Evolutionary conservation across 2,888 invertebrate genomes (phyloP).

Genomic region (Colletes collaris): DNA sequence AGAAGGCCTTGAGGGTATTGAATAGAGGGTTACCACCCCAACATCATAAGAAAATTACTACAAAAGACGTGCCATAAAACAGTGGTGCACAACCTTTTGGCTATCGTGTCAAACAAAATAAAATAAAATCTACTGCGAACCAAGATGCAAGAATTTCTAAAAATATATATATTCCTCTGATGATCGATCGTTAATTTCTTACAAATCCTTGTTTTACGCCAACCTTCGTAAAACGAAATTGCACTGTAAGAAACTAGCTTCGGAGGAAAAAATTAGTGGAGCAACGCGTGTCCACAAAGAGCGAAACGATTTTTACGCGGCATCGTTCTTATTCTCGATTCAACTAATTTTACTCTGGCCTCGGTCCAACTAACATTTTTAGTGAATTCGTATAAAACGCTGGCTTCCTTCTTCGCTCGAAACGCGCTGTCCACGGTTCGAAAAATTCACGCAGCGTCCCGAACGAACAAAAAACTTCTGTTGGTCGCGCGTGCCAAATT

Average conservation of each 20-base stretch:
- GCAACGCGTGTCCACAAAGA: not conserved
- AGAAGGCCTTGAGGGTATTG: too few relatives aligned
- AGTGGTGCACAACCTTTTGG: too few relatives aligned
- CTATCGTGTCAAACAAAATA: too few relatives aligned
- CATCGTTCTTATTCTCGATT: conserved; percentile 30
- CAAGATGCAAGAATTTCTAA: too few relatives aligned
- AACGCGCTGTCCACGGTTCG: not conserved
- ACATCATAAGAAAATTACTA: too few relatives aligned
- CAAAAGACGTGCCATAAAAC: too few relatives aligned
- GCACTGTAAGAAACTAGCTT: not conserved
- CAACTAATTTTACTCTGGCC: conserved; percentile 56
- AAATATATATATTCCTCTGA: too few relatives aligned
- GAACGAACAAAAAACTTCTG: conserved; percentile 1
- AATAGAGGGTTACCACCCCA: too few relatives aligned
- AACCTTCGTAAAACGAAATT: not conserved
- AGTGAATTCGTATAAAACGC: conserved; percentile 6
- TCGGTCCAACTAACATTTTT: conserved; percentile 40
- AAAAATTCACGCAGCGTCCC: not conserved
- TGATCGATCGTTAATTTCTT: too few relatives aligned
- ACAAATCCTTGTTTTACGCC: too few relatives aligned
- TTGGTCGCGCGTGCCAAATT: not conserved
- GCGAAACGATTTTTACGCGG: conserved; percentile 26
- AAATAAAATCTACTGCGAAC: too few relatives aligned
- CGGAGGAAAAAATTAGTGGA: conserved; percentile 18
- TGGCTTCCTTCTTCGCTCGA: conserved; percentile 2